Percentiles rank a stretch among this genome's conserved stretches.
These are phyloP conservation scores for Pantelozetes paolii DNA, from an alignment of 2,888 invertebrate genomes.

Conservation along the genomic window DNA sequence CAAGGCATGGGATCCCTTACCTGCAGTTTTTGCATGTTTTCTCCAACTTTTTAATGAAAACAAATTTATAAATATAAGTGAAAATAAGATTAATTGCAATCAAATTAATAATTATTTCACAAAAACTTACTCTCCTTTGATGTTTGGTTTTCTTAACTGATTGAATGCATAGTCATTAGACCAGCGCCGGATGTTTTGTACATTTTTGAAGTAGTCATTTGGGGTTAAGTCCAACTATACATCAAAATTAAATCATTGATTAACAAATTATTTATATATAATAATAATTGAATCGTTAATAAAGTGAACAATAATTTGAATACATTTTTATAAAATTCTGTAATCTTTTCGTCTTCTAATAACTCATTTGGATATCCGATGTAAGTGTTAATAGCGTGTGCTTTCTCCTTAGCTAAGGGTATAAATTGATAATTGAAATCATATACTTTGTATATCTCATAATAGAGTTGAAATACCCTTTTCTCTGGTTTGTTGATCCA, in stretches of 20 bases:
- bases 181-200: conserved; percentile 71
- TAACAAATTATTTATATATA: conserved; percentile 8
- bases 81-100: conserved; percentile 14
- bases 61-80: too few relatives aligned
- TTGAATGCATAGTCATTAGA: conserved; percentile 74
- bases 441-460: too few relatives aligned
- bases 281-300: too few relatives aligned
- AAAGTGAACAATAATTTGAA: too few relatives aligned
- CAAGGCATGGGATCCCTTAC: background rate
- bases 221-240: conserved; percentile 66
- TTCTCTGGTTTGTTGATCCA: conserved; percentile 73
- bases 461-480: too few relatives aligned
- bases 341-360: conserved; percentile 46
- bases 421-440: too few relatives aligned
- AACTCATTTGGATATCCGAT: conserved; percentile 49
- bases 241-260: conserved; percentile 26
- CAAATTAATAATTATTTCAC: background rate
- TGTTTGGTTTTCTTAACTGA: conserved; percentile 64
- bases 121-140: conserved; percentile 48
- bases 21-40: conserved; percentile 72
- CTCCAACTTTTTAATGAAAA: conserved; percentile 66
- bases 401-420: conserved; percentile 44
- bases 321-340: conserved; percentile 46
- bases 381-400: conserved; percentile 47
- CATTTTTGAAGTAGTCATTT: conserved; percentile 68